phyloP scores from a whole-genome alignment of 2,888 invertebrate genomes.

The Eilema depressum region DNA sequence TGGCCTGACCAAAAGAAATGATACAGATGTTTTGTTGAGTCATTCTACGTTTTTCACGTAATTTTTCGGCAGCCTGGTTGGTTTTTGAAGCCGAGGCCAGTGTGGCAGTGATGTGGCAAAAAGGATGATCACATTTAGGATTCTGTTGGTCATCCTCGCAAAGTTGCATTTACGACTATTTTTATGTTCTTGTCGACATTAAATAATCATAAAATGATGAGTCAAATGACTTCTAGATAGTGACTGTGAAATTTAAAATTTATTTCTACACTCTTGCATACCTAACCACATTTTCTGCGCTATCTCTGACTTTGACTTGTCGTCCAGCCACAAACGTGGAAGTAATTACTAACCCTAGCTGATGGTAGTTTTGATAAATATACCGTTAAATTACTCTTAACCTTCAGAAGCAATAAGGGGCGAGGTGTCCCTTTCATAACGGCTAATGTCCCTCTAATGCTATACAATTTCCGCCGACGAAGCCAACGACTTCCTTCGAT shows the following conservation, averaged over 20 bases:
- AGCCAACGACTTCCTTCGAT: constrained; percentile 68
- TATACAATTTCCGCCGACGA: constrained; percentile 74
- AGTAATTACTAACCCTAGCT: constrained; percentile 35
- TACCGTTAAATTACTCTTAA: constrained; percentile 42
- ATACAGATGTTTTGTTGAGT: constrained; percentile 45
- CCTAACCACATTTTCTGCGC: constrained; percentile 3
- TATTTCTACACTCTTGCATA: background rate
- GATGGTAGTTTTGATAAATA: constrained; percentile 44
- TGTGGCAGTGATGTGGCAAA: constrained; percentile 52
- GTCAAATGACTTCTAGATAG: constrained; percentile 3
- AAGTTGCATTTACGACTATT: constrained; percentile 13
- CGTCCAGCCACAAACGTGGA: constrained; percentile 24
- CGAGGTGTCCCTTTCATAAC: constrained; percentile 70
- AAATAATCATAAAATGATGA: background rate
- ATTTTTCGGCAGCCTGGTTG: constrained; percentile 42
- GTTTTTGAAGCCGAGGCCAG: constrained; percentile 54
- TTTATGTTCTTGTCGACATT: background rate
- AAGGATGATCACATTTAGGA: constrained; percentile 33
- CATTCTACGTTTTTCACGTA: constrained; percentile 50
- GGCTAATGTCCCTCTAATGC: constrained; percentile 77
- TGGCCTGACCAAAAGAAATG: constrained; percentile 37
- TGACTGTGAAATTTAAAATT: background rate
- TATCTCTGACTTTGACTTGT: background rate
- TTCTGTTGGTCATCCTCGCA: constrained; percentile 30
- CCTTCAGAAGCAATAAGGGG: constrained; percentile 49